A percentile compares a stretch with the other conserved stretches of the same genome.
Conservation (phyloP, 1,140 invertebrate genomes). For the Danaus plexippus region DNA sequence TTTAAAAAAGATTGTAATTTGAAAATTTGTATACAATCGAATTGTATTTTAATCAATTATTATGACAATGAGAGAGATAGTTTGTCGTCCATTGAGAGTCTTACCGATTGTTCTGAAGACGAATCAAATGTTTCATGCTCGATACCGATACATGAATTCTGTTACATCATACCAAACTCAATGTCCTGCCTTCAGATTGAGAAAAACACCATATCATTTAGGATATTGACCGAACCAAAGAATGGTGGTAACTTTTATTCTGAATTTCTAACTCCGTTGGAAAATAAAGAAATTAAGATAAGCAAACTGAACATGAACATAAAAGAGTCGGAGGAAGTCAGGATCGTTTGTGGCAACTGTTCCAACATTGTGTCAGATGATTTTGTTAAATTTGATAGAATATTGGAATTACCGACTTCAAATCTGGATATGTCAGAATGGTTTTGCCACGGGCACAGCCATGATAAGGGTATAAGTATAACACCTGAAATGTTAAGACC, state of each 20-base stretch:
- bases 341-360: constrained; percentile 70
- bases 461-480: constrained; percentile 25
- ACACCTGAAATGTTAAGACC: constrained; percentile 43
- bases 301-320: constrained; percentile 51
- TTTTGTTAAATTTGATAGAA: constrained; percentile 59
- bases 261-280: constrained; percentile 55
- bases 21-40: constrained; percentile 64
- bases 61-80: constrained; percentile 53
- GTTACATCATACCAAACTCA: constrained; percentile 64
- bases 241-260: constrained; percentile 69
- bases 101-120: constrained; percentile 57
- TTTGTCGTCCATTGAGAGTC: constrained; percentile 58
- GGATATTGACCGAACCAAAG: constrained; percentile 62
- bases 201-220: constrained; percentile 61
- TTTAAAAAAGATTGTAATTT: constrained; percentile 58
- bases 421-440: constrained; percentile 72
- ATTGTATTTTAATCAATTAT: constrained; percentile 65
- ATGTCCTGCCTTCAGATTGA: constrained; percentile 66
- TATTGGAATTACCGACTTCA: constrained; percentile 71
- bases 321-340: constrained; percentile 41
- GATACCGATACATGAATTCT: constrained; percentile 59
- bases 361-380: constrained; percentile 54
- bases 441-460: constrained; percentile 70
- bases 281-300: constrained; percentile 32
- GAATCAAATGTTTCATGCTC: constrained; percentile 44